Evolutionary conservation across 1,140 invertebrate species (phyloP), one percentile per base, ranked within the genome.

Genomic region (Papilio aristodemus): DNA sequence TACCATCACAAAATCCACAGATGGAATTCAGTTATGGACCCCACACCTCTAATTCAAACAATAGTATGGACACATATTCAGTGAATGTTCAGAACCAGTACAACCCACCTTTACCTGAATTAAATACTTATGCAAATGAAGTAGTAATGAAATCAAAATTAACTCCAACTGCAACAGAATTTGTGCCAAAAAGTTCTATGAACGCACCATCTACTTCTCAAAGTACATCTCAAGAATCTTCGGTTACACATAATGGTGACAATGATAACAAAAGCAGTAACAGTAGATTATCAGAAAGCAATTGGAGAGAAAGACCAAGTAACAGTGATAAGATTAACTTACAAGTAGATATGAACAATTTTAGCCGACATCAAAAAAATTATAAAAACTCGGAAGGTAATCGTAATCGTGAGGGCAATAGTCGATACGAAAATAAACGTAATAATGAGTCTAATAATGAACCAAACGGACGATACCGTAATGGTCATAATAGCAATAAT

Each of bases 121-220:
- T 71, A 64, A 81, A 72, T 78, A 67, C 59, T 71, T 89, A 85
- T 54, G 38, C 77, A 57, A 85, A 81, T 79, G 81, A 91, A 39
- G 69, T 91, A 59, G 80, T 86, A 60, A 82, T 83, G 32, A 87
- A 87, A 72, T 92, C 90, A 5, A 92, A 87, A 54, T 78, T 92
- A 14, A 89, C 86, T 25, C 77, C 91, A 43, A 92, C 91, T 50
- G 91, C 91, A 62, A 81, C 79, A 50, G 91, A 92, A 80, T 92
- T 92, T 88, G 86, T 92, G 62, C 91, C 91, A 66, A 91, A 91
- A 80, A 77, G 74, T 73, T 71, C 77, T 67, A 75, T 69, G 39
- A 64, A 72, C 41, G 81, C 77, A 69, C 69, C 75, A 57, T 67
- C 75, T 11, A 73, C 67, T 74, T 66, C 68, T 36, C 70, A 80